Conservation (phyloP, 2,113 vertebrate species). For the Abramis brama region DNA sequence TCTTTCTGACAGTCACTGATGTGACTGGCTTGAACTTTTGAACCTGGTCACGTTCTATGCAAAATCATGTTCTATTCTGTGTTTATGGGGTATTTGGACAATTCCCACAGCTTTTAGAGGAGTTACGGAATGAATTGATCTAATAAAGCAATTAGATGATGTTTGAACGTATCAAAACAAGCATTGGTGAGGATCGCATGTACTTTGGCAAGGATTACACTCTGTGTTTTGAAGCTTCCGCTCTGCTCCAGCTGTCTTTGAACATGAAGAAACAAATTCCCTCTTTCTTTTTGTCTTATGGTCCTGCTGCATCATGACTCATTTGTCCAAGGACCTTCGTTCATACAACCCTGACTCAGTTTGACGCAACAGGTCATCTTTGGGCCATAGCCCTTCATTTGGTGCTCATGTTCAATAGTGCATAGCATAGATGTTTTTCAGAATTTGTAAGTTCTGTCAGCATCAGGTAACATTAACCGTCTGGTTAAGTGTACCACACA, state of each 20-base stretch:
- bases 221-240: background rate
- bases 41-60: constrained; percentile 19
- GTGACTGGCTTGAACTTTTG: constrained; percentile 39
- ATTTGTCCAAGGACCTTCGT: background rate
- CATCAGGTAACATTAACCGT: no score
- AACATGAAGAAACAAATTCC: background rate
- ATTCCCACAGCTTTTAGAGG: constrained; percentile 33
- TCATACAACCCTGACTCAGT: background rate
- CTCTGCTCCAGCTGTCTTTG: background rate
- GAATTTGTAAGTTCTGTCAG: background rate
- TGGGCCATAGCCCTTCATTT: background rate
- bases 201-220: background rate
- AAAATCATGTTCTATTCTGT: background rate
- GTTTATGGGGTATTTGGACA: background rate
- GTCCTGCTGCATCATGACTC: background rate
- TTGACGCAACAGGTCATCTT: background rate
- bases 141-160: constrained; percentile 8
- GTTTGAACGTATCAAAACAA: background rate
- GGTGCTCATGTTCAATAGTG: background rate
- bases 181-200: background rate
- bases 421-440: background rate
- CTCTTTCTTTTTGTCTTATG: background rate
- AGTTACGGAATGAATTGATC: constrained; percentile 13
- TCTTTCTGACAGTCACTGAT: constrained; percentile 12
- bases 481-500: no score